Evolutionary conservation across 30 jellyfish, hydroid and myxozoan species (phyloP).

Genomic region (Catostylus mosaicus): DNA sequence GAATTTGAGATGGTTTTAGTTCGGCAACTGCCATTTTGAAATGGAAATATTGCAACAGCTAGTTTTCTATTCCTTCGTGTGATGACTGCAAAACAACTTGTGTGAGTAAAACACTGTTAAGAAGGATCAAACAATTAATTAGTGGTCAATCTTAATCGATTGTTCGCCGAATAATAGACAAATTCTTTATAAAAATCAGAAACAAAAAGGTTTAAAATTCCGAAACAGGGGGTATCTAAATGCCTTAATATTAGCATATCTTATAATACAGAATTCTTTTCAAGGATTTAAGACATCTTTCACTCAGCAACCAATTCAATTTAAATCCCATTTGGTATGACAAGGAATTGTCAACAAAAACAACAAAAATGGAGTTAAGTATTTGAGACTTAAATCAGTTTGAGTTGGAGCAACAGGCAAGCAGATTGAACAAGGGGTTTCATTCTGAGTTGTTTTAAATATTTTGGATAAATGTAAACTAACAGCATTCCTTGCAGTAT

Average conservation of each 20-base stretch:
- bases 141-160: background rate
- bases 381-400: too few relatives aligned
- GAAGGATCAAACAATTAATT: conserved; percentile 7
- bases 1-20: conserved; percentile 55
- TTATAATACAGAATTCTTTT: background rate
- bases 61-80: background rate
- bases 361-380: background rate
- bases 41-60: background rate
- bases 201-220: background rate
- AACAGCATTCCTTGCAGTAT: too few relatives aligned
- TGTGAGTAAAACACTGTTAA: background rate
- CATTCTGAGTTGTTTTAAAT: too few relatives aligned
- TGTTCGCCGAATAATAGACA: background rate
- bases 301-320: background rate
- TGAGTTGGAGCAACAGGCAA: too few relatives aligned
- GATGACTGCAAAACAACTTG: background rate
- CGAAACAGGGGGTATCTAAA: conserved; percentile 3
- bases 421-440: too few relatives aligned
- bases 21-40: conserved; percentile 46
- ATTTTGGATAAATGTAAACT: too few relatives aligned
- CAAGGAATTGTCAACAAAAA: background rate
- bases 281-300: background rate
- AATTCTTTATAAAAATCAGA: background rate
- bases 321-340: background rate
- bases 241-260: background rate